phyloP scores from a whole-genome alignment of 1,140 invertebrate genomes.

The Schlechtendalia chinensis region DNA sequence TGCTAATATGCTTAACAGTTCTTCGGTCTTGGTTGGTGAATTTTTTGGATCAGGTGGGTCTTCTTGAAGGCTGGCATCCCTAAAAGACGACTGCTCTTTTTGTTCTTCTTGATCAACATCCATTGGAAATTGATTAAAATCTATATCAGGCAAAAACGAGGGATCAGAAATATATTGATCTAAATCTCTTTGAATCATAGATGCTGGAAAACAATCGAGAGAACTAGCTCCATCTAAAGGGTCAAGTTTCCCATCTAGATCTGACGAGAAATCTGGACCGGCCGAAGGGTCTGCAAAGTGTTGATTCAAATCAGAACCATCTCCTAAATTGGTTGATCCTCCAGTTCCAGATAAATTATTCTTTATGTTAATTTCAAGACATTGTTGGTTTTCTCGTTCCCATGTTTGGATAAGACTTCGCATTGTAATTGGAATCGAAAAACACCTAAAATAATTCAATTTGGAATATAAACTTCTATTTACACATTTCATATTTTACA shows the following conservation, averaged over 20 bases:
- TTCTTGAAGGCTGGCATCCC: constrained; percentile 49
- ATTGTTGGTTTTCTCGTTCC: constrained; percentile 54
- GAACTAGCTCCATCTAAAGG: constrained; percentile 43
- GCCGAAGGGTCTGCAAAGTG: constrained; percentile 37
- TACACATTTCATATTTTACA: background rate
- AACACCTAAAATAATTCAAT: constrained; percentile 61
- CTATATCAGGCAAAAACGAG: constrained; percentile 37
- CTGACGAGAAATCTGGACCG: constrained; percentile 41
- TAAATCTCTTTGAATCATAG: constrained; percentile 37
- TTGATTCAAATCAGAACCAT: constrained; percentile 38
- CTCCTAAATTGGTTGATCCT: constrained; percentile 46
- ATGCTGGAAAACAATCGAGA: constrained; percentile 46
- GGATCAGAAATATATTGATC: constrained; percentile 45
- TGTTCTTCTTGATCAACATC: constrained; percentile 47
- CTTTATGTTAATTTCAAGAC: constrained; percentile 38
- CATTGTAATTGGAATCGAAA: constrained; percentile 88
- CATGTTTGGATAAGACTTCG: constrained; percentile 70
- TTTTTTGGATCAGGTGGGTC: constrained; percentile 37
- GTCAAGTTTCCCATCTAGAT: constrained; percentile 43
- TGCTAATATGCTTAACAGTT: constrained; percentile 37
- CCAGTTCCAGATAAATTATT: constrained; percentile 46
- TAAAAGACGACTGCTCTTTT: constrained; percentile 48
- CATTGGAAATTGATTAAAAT: constrained; percentile 49
- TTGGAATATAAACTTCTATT: background rate
- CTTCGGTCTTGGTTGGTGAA: constrained; percentile 44